Evolutionary conservation across 2,888 invertebrate genomes (phyloP).

Genomic region (Trileptium ribeirensis): DNA sequence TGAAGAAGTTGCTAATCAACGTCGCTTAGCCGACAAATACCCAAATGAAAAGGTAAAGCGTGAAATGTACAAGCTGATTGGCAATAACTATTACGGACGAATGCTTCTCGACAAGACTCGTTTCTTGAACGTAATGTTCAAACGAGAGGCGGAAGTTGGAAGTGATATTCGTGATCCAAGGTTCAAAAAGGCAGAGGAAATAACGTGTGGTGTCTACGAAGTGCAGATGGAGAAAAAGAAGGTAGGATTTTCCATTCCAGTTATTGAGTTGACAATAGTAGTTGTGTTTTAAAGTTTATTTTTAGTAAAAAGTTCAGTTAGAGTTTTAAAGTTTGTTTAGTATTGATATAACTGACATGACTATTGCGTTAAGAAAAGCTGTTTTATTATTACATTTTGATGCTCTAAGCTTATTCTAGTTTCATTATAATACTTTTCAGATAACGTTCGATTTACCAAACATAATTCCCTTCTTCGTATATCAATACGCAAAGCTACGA

Average conservation of each 20-base stretch:
- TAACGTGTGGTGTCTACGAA: not conserved
- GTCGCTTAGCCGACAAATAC: not conserved
- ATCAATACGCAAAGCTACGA: no score
- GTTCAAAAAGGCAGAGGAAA: not conserved
- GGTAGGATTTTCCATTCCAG: not conserved
- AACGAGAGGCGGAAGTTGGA: not conserved
- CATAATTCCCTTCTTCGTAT: no score
- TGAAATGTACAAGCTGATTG: no score
- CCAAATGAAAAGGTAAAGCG: not conserved
- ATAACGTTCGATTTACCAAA: no score
- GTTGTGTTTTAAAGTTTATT: not conserved
- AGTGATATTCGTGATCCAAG: not conserved
- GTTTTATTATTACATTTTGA: no score
- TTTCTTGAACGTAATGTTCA: not conserved
- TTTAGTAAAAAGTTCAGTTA: no score
- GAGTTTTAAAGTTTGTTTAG: no score
- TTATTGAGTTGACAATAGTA: not conserved
- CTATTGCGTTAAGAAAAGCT: no score
- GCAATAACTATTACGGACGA: not conserved
- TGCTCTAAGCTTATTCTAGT: no score
- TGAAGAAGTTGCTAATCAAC: not conserved
- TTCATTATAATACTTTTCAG: no score
- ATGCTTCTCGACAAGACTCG: not conserved
- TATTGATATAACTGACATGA: no score
- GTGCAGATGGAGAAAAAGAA: not conserved